phyloP scores from a whole-genome alignment of 2,797 vertebrate species.

The Dromococcyx pavoninus region DNA sequence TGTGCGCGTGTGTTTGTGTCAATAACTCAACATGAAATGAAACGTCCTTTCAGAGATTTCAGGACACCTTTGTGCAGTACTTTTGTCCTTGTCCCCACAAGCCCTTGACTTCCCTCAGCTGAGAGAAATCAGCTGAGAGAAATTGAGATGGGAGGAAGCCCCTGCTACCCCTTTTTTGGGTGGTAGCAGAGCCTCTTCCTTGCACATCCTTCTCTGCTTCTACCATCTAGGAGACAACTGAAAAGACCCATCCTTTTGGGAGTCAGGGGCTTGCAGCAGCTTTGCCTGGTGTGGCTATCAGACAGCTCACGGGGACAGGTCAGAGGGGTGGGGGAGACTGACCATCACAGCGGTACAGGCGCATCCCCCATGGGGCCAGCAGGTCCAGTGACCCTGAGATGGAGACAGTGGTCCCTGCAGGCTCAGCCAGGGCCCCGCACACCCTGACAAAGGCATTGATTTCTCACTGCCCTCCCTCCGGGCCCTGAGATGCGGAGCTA shows the following conservation, averaged over 20 bases:
- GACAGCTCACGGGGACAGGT: not conserved
- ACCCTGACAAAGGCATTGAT: rapidly evolving
- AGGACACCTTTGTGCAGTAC: not conserved
- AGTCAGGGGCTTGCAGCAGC: not conserved
- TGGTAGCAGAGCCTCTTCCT: not conserved
- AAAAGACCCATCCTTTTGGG: rapidly evolving
- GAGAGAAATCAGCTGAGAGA: too few species aligned
- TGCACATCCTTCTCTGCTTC: not conserved
- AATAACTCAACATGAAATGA: not conserved
- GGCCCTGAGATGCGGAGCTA: not conserved
- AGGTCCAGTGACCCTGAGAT: not conserved
- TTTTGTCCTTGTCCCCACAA: not conserved
- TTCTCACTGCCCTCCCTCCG: not conserved
- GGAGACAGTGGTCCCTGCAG: not conserved
- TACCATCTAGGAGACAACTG: not conserved
- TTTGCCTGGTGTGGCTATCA: not conserved
- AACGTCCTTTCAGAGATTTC: not conserved
- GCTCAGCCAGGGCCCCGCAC: not conserved
- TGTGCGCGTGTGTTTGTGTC: too few species aligned
- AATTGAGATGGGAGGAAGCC: not conserved
- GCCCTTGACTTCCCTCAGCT: not conserved
- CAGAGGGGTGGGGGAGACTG: not conserved
- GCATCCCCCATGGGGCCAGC: not conserved
- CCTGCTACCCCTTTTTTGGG: not conserved
- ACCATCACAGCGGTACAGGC: rapidly evolving